Conservation (phyloP, 2,113 vertebrate species). For the Eubucco bourcierii region DNA sequence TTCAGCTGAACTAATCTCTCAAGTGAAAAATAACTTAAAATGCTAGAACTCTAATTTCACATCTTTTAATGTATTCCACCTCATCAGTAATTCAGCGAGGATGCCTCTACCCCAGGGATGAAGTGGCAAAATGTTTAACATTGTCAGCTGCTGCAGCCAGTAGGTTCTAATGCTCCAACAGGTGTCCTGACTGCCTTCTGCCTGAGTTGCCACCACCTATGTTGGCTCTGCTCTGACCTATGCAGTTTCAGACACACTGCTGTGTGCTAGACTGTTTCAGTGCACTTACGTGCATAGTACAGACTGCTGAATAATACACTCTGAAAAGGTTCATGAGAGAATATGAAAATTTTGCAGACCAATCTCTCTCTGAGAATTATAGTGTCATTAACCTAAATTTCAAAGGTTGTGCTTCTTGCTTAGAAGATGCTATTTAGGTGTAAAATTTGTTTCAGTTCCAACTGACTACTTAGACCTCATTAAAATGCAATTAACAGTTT, state of each 20-base stretch:
- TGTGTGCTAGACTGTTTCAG: neutral
- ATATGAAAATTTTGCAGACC: neutral
- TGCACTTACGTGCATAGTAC: neutral
- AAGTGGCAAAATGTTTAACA: neutral
- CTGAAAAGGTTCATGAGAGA: neutral
- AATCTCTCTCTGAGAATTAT: neutral
- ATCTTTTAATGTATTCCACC: neutral
- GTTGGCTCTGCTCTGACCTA: neutral
- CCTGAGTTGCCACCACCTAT: neutral
- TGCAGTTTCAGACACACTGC: neutral
- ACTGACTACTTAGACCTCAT: slow-evolving; percentile 31
- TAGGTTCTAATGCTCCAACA: neutral
- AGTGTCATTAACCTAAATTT: slow-evolving; percentile 2
- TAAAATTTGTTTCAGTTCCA: slow-evolving; percentile 38
- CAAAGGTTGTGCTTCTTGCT: neutral
- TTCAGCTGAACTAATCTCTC: neutral
- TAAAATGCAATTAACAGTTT: slow-evolving; percentile 64
- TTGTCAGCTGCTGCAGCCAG: neutral
- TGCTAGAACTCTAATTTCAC: neutral
- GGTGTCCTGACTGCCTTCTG: neutral
- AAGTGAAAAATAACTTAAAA: neutral
- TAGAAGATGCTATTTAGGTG: slow-evolving; percentile 27
- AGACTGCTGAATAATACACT: neutral
- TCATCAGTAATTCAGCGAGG: neutral
- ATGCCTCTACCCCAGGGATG: neutral